Evolutionary conservation across 2,888 invertebrate species (phyloP), one percentile per base, ranked within the genome.

Genomic region (Hylaea fasciaria): DNA sequence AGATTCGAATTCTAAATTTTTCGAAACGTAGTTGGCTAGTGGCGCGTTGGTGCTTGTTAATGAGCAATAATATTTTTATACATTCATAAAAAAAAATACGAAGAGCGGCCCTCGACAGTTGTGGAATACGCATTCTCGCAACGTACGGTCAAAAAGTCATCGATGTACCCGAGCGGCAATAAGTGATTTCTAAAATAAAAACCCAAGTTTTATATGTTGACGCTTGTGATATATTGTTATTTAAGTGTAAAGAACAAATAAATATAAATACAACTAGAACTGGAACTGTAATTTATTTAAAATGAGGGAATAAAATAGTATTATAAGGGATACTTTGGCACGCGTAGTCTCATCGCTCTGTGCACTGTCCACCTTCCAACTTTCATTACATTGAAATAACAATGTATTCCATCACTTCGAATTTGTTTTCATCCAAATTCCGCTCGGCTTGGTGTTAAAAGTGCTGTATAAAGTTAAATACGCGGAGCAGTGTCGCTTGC

Each of bases 11-110:
- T 87, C 83, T 81, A 86, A 86, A 86, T 86, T 85, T 82, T 88
- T 87, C 81, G 85, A 78, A 86, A 85, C 68, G 85, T 88, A 91
- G 89, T 84, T 86, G 86, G 89, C 89, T 90, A 90, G 90, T 81
- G 87, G 89, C 89, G 91, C 89, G 87, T 89, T 88, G 92, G 92
- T 92, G 92, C 92, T 92, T 90, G 82, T 86, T 88, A 82, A 91
- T 91, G 80, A 92, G 92, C 92, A 92, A 92, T 91, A 92, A 92
- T 92, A 91, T 91, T 92, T 91, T 92, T 92, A 91, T 91, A 92
- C 91, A 91, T 90, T 89, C 90, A 88, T 89, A 87, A 84, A 82
- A 40, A 82, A 40, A 81, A 81, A 57, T 53, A 62, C 78, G 85
- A 80, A 82, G 84, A 83, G 82, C 85, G 80, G 78, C 83, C 85